Evolutionary conservation across 2,113 vertebrate species (phyloP), one percentile per base, ranked within the genome.

Genomic region (Cyphomyrus discorhynchus): DNA sequence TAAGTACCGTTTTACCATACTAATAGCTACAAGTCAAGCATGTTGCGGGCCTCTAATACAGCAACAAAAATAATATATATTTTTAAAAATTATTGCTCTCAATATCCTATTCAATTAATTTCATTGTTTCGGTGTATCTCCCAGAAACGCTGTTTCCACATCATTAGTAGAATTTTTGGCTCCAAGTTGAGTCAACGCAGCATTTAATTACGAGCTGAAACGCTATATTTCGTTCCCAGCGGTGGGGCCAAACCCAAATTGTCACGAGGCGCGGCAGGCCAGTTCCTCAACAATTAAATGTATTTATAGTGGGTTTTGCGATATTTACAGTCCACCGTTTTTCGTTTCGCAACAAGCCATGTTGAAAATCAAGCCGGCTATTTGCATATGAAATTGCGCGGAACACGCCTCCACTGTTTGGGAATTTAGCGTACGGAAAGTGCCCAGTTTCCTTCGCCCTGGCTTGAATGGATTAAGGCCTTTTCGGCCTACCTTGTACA

Each of bases 351-450:
- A 87, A 56, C 85, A 87, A 87, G 56, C 47, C 85, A 87, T 56
- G n/a, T 52, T 87, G 50, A 87, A 87, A 87, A 87, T 87, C 85
- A 87, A 87, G 85, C 85, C 50, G 27, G n/a, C 47, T 39, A 87
- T 87, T 87, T 87, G 85, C 85, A 87, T 87, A 87, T 87, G 85
- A 87, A 87, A 87, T 87, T 50, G 50, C 4, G 85, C 47, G 50
- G 85, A 87, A 87, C 85, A 87, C 85, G 1, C 45, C 47, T 56
- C 49, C 47, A 50, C 85, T 87, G 31, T 87, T 87, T 52, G 24
- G 50, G 84, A 53, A 31, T 87, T 35, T 87, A 27, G 85, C 17
- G 50, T 50, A 87, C 17, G 0, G 27, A 87, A 53, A 35, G 11
- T 53, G 27, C 45, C 49, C 27, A 5, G 85, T 39, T 53, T 39